Evolutionary conservation across 2,888 invertebrate genomes (phyloP).

Genomic region (Pyrrhosoma nymphula): DNA sequence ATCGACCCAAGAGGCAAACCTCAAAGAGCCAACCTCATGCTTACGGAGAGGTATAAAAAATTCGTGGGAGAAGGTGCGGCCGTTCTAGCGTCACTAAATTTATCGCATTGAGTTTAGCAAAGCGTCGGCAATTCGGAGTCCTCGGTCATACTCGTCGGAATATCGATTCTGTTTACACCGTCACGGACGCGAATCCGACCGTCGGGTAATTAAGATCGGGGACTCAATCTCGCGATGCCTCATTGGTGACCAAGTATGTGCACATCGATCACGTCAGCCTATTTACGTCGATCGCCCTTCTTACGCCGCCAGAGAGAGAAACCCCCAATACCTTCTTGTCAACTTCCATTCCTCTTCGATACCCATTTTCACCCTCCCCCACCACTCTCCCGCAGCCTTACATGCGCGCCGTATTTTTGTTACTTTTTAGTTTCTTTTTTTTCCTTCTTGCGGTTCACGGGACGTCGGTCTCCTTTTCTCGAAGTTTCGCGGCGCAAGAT

Average conservation of each 20-base stretch:
- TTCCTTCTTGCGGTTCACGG: conserved; percentile 27
- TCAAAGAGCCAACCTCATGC: no score
- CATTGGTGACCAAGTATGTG: not conserved
- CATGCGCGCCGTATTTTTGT: not conserved
- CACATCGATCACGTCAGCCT: conserved; percentile 14
- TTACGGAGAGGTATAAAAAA: no score
- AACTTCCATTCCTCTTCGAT: not conserved
- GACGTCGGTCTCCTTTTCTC: conserved; percentile 54
- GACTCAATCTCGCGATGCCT: not conserved
- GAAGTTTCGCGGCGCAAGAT: conserved; percentile 43
- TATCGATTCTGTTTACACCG: not conserved
- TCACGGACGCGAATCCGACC: not conserved
- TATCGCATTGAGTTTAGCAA: not conserved
- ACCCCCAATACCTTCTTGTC: not conserved
- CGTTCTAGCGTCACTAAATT: not conserved
- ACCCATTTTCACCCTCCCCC: not conserved
- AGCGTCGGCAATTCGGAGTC: not conserved
- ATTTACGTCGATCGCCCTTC: not conserved
- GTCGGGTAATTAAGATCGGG: not conserved
- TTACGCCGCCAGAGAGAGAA: not conserved
- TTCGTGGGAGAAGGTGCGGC: no score
- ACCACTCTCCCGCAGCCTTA: not conserved
- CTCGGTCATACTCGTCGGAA: not conserved
- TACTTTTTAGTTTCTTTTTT: not conserved
- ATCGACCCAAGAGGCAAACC: no score